Conservation (phyloP, 2,113 vertebrate genomes). For the Paradisaea rubra region DNA sequence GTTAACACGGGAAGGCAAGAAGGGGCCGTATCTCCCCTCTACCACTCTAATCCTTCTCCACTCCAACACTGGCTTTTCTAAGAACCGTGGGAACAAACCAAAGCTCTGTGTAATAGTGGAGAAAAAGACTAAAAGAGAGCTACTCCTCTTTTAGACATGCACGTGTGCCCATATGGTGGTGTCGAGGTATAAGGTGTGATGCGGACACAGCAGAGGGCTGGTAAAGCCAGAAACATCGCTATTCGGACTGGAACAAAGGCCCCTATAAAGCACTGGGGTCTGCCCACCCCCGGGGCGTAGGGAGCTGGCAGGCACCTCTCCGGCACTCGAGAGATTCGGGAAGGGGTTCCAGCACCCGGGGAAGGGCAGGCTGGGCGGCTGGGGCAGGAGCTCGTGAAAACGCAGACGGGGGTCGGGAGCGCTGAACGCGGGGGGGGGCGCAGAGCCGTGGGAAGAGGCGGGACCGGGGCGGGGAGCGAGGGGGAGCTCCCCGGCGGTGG, state of each 20-base stretch:
- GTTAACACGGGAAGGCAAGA: neutral
- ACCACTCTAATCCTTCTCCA: neutral
- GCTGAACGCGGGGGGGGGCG: too few relatives aligned
- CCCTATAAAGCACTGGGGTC: neutral
- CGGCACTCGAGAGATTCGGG: neutral
- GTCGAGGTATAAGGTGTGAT: neutral
- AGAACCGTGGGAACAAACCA: neutral
- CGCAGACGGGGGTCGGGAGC: too few relatives aligned
- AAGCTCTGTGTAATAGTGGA: neutral
- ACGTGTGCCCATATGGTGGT: accelerated
- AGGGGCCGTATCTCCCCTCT: neutral
- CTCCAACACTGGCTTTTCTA: neutral
- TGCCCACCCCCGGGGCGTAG: neutral
- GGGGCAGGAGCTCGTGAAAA: neutral
- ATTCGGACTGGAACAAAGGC: neutral
- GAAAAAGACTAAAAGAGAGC: neutral
- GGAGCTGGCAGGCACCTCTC: neutral
- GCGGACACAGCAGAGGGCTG: neutral
- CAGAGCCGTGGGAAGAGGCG: neutral
- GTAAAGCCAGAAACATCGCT: neutral
- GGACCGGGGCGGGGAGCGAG: neutral
- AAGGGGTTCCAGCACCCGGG: neutral
- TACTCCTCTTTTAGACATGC: neutral
- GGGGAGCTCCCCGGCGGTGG: neutral
- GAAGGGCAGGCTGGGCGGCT: neutral